Evolutionary conservation across 2,113 vertebrate genomes (phyloP), one percentile per base, ranked within the genome.

Genomic region (Ceyx melanurus): DNA sequence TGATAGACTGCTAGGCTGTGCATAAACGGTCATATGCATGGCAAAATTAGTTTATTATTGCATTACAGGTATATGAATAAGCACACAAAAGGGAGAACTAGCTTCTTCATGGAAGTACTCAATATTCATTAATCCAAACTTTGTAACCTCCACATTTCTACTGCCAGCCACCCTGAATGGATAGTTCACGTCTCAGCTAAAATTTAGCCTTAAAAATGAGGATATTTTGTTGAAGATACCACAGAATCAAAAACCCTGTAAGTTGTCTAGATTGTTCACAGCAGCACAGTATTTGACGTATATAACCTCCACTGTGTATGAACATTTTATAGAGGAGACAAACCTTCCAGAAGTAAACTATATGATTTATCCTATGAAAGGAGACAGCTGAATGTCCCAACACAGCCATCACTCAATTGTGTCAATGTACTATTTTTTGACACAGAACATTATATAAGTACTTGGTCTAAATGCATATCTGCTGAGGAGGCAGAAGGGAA

Each of bases 371-470:
- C 37, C 48, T 19, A 11, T 12, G 20, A 46, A 83, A 88, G 65
- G 33, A 81, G 28, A 71, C 3, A 54, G 48, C 31, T 56, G 5
- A 5, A 26, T 31, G 22, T 77, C 73, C 56, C 33, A 45, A 2
- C 7, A 42, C 3, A 48, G 46, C 7, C 29, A 33, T 54, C 37
- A 77, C 25, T 86, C 1, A 0, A 0, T 22, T 28, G 13, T 31
- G 35, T 16, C 54, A 15, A 23, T 28, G 4, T 13, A 70, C 37
- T 88, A 10, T 15, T 81, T 88, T 65, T 53, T 64, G 56, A 80
- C 64, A 83, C 15, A 83, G 54, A 73, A 42, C 25, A 16, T 77
- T 40, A 66, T 14, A 71, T 19, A 37, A 58, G 37, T 33, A 65
- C 17, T 57, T 62, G 51, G 37, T 70, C 23, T 81, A 88, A 88